Evolutionary conservation across 2,113 vertebrate species (phyloP).

Genomic region (Pimephales promelas): DNA sequence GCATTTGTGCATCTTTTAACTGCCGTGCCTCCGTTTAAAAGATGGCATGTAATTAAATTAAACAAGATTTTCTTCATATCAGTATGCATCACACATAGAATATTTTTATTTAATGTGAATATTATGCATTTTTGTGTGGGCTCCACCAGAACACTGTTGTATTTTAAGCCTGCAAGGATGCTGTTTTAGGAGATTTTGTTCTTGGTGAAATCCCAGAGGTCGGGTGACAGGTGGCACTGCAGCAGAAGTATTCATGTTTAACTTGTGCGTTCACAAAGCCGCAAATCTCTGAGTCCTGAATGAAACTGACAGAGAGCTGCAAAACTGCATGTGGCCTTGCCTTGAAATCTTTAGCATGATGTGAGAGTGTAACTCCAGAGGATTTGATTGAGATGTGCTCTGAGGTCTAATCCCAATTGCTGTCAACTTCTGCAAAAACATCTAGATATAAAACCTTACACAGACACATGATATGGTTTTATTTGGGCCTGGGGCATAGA

Average conservation of each 20-base stretch:
- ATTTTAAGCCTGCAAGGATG: background rate
- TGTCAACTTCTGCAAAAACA: background rate
- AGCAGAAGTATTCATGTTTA: constrained; percentile 19
- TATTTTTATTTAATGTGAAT: background rate
- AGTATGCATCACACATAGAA: background rate
- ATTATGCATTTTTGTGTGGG: background rate
- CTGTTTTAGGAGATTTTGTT: background rate
- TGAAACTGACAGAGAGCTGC: background rate
- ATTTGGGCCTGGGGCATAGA: background rate
- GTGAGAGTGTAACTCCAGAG: background rate
- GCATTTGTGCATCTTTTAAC: background rate
- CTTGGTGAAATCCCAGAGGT: background rate
- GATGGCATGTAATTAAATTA: background rate
- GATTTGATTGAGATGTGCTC: constrained; percentile 11
- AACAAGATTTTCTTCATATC: constrained; percentile 9
- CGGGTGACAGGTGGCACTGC: constrained; percentile 8
- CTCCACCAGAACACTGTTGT: background rate
- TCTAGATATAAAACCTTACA: background rate
- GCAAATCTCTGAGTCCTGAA: background rate
- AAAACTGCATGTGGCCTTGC: background rate
- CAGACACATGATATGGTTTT: background rate
- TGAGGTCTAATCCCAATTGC: constrained; percentile 6
- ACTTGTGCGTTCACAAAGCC: background rate
- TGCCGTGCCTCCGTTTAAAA: background rate
- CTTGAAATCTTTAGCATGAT: background rate